Evolutionary conservation across 1,140 invertebrate genomes (phyloP).

Genomic region (Drosophila ambigua): DNA sequence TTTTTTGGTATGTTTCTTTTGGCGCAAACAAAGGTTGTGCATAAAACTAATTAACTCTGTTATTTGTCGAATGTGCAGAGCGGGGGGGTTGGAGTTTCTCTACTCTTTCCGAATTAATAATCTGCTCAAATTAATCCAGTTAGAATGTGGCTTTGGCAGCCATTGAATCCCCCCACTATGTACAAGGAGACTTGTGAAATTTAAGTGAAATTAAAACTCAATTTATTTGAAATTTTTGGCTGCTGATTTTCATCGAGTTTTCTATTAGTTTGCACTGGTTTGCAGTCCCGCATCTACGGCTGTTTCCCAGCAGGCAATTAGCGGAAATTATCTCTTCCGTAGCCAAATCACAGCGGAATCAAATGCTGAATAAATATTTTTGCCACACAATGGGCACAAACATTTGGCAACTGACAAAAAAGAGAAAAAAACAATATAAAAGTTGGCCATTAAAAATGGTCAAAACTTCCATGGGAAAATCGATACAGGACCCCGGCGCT

Average conservation of each 20-base stretch:
- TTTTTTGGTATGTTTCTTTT: constrained; percentile 31
- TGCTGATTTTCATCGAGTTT: too few relatives aligned
- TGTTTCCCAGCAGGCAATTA: constrained; percentile 29
- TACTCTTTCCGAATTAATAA: constrained; percentile 30
- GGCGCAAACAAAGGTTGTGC: constrained; percentile 62
- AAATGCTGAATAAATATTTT: constrained; percentile 42
- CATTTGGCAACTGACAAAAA: constrained; percentile 26
- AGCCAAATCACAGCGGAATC: constrained; percentile 12
- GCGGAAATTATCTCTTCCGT: constrained; percentile 15
- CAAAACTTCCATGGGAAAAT: constrained; percentile 30
- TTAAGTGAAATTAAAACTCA: too few relatives aligned
- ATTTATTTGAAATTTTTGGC: too few relatives aligned
- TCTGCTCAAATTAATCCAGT: constrained; percentile 24
- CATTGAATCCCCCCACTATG: too few relatives aligned
- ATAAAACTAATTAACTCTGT: constrained; percentile 71
- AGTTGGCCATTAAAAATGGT: constrained; percentile 19
- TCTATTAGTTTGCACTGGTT: too few relatives aligned
- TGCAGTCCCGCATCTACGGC: too few relatives aligned
- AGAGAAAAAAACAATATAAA: not conserved
- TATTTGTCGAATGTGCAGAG: constrained; percentile 46
- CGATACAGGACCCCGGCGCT: constrained; percentile 19
- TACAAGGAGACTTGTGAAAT: too few relatives aligned
- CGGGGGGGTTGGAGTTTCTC: not conserved
- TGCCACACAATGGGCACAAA: constrained; percentile 24
- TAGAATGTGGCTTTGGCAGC: not conserved